Evolutionary conservation across 2,113 vertebrate genomes (phyloP), one percentile per base, ranked within the genome.

Genomic region (Felis chaus): DNA sequence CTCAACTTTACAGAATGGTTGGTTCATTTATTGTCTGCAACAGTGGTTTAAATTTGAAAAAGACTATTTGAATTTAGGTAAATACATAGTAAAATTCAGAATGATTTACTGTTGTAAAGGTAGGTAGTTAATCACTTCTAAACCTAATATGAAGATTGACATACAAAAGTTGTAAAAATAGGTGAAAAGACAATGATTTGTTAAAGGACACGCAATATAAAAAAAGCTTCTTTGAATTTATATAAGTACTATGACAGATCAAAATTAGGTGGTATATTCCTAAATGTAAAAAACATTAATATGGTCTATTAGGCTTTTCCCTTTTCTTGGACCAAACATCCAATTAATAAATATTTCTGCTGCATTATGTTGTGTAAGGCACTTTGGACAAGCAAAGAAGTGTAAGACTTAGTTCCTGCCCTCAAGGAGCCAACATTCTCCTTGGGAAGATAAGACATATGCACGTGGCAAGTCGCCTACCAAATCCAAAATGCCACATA

Each of bases 11-110:
- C 21, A 5, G 3, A 39, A 84, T 90, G 53, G 6, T 80, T 86
- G 74, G 80, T 91, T 93, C 80, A 65, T 55, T 92, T 73, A n/a
- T 39, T 93, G 15, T 95, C 57, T 88, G 27, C 48, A 90, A 78
- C 15, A 55, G 4, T 36, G 11, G 18, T 63, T 93, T 82, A 63
- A 66, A 27, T 84, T 91, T 79, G 19, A 83, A 93, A 92, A 95
- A 91, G 31, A 63, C n/a, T 89, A 16, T 76, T 78, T 78, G 41
- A 48, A 48, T 48, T 78, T 78, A 31, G 74, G 27, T 78, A 48
- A 48, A 48, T 48, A 14, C 16, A 18, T 9, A 48, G 41, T 16
- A 78, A 76, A 78, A 31, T 48, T 78, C 74, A 78, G 41, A 78
- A 48, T 78, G 31, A 48, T 48, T 27, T 76, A 31, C 27, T 78